Base-by-base conservation (phyloP, 1,140 invertebrate species). In the Anastrepha obliqua region DNA sequence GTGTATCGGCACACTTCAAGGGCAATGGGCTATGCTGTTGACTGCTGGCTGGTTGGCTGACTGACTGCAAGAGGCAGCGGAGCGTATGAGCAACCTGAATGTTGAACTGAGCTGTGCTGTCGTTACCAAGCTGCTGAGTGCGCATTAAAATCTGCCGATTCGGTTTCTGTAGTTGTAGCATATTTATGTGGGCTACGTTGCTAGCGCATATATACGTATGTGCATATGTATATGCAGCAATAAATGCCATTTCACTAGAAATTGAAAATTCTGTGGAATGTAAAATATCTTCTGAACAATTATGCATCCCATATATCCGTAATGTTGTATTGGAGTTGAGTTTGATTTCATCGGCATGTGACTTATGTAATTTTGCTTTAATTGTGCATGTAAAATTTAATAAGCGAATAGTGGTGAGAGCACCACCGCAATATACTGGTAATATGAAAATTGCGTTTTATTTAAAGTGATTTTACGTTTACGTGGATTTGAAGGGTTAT, bases 1-100 rank as follows among this genome's bases (percentile, higher is more conserved):
- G n/a, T 62, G 60, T 62, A 62, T 9, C n/a, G 15, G 4, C 1
- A 17, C 60, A 15, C 1, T 15, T 62, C 60, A 62, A 62, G 60
- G 60, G 13, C 60, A 62, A 0, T 17, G 15, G 60, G 9, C 60
- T 15, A 13, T 13, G 60, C 4, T n/a, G n/a, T 5, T n/a, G 60
- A 62, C 13, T 15, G n/a, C 13, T 62, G 60, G 58, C 29, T 29
- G 29, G 29, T 29, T 29, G 29, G 29, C 29, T 29, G 29, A 29
- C 60, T 17, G 15, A 62, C n/a, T 62, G 60, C n/a, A 62, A 15
- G 60, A 13, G 13, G 60, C n/a, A 62, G 11, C 60, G 15, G 13
- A n/a, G 60, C 60, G 60, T 62, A 62, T 62, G 60, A 62, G 60
- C n/a, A 5, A 62, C 60, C 60, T 62, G 60, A 62, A 62, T 62